Evolutionary conservation across 2,797 vertebrate species (phyloP).

Genomic region (Crenichthys baileyi): DNA sequence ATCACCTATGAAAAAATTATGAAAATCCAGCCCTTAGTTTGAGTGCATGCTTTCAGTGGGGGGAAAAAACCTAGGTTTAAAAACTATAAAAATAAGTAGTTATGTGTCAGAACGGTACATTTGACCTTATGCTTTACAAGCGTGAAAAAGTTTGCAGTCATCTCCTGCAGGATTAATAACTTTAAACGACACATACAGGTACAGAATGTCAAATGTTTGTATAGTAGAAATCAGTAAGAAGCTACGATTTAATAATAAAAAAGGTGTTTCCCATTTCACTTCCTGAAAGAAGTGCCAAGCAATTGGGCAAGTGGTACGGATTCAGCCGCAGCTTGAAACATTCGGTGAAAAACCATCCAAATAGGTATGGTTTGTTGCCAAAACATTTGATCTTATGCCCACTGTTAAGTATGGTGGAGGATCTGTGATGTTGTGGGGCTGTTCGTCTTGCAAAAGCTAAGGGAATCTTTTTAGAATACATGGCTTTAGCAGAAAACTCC

Average conservation of each 20-base stretch:
- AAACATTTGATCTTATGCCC: neutral
- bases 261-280: too few species aligned
- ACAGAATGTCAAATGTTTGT: neutral
- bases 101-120: too few species aligned
- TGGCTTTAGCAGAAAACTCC: neutral
- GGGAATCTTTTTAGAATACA: neutral
- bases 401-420: neutral
- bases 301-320: neutral
- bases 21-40: too few species aligned
- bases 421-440: neutral
- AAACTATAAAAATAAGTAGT: too few species aligned
- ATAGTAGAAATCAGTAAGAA: neutral
- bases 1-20: too few species aligned
- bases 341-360: neutral
- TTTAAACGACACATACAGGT: neutral
- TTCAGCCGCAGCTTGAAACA: neutral
- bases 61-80: too few species aligned
- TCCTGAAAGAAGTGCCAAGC: neutral
- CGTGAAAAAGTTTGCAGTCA: too few species aligned
- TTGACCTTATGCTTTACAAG: too few species aligned
- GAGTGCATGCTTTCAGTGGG: too few species aligned
- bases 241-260: neutral
- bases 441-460: neutral
- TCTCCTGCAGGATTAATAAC: too few species aligned
- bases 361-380: neutral